Evolutionary conservation across 2,888 invertebrate genomes (phyloP).

Genomic region (Anticlea derivata): DNA sequence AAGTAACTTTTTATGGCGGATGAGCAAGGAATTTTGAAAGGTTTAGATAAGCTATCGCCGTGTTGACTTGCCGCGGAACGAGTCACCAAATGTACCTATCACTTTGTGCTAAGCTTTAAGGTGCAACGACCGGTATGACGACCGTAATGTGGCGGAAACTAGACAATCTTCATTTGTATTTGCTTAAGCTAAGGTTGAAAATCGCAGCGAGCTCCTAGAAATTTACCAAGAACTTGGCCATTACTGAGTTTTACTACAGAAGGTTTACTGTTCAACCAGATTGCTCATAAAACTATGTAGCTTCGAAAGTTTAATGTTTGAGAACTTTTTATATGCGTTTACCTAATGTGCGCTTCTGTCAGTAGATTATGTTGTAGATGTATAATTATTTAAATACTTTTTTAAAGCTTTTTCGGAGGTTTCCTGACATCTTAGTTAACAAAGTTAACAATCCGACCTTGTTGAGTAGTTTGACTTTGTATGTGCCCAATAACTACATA

Average conservation of each 20-base stretch:
- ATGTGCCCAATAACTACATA: too few relatives aligned
- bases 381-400: not conserved
- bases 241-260: not conserved
- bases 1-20: slow-evolving; percentile 21
- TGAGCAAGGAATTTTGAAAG: slow-evolving; percentile 41
- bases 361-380: not conserved
- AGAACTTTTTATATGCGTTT: not conserved
- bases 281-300: slow-evolving; percentile 24
- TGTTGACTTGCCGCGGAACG: slow-evolving; percentile 40
- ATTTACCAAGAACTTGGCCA: too few relatives aligned
- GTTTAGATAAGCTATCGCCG: slow-evolving; percentile 51
- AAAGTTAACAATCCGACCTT: too few relatives aligned
- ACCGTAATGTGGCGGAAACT: too few relatives aligned
- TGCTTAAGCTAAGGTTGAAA: too few relatives aligned
- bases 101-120: slow-evolving; percentile 27
- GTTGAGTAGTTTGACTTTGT: too few relatives aligned
- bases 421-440: too few relatives aligned
- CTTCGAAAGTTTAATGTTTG: slow-evolving; percentile 7
- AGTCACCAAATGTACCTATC: slow-evolving; percentile 44
- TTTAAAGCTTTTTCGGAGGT: not conserved
- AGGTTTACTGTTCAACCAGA: slow-evolving; percentile 8
- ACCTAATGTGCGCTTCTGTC: slow-evolving; percentile 8
- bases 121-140: slow-evolving; percentile 21
- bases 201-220: too few relatives aligned
- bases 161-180: too few relatives aligned